Percentiles rank a stretch among this genome's conserved stretches.
phyloP scores from a whole-genome alignment of 2,113 vertebrate genomes.

The Crotalus helleri region DNA sequence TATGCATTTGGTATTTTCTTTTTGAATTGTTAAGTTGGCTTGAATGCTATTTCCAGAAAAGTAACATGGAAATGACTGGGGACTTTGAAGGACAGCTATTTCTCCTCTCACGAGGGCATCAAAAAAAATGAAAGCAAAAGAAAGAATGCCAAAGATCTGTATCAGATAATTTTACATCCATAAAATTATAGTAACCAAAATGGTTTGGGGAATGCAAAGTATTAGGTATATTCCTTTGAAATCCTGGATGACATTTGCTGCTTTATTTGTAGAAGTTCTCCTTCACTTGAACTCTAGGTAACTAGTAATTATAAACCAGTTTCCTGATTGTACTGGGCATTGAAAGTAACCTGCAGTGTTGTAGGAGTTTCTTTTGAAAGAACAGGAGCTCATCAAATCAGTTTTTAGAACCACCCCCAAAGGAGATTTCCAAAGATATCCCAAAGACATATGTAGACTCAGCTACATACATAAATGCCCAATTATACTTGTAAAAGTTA shows the following conservation, averaged over 20 bases:
- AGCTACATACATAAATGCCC: not conserved
- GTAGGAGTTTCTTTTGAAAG: not conserved
- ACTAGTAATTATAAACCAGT: not conserved
- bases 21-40: not conserved
- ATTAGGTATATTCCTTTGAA: conserved; percentile 16
- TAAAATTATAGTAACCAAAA: not conserved
- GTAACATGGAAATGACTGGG: not conserved
- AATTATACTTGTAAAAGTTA: not conserved
- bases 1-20: not conserved
- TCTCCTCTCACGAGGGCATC: not conserved
- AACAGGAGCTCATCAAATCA: not conserved
- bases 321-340: not conserved
- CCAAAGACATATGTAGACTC: not conserved
- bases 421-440: not conserved
- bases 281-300: conserved; percentile 13
- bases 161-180: not conserved
- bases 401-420: not conserved
- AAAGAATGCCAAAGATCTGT: not conserved
- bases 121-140: not conserved
- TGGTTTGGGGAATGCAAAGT: not conserved
- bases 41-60: not conserved
- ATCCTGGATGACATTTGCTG: not conserved
- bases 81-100: not conserved
- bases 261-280: not conserved
- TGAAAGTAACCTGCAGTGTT: not conserved